Evolutionary conservation across 2,888 invertebrate species (phyloP), one percentile per base, ranked within the genome.

Genomic region (Leptopilina drosophilae): DNA sequence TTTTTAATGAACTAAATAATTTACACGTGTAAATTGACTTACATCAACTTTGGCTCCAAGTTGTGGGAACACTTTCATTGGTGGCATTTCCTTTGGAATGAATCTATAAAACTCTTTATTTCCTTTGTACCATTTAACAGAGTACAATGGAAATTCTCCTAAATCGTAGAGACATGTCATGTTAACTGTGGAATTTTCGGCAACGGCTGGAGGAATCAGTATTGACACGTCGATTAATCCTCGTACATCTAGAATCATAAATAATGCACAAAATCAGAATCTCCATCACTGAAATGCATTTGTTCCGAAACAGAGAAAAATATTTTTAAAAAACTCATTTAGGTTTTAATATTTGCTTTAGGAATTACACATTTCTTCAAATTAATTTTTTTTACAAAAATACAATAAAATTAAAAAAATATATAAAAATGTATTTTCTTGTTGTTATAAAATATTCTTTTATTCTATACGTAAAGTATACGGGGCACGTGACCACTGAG

Each of bases 71-170:
- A 95, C 95, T 85, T 94, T 94, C 40, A 95, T 95, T 85, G 95
- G 95, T 5, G 96, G 96, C 84, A 95, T 92, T 90, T 96, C 96
- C 89, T 96, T 96, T 3, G 96, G 96, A 84, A 96, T 94, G 90
- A 94, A 96, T 90, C 96, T 93, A 93, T 95, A 96, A 93, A 96
- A 96, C 91, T 96, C 96, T 84, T 95, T 94, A 14, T 93, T 89
- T 7, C 96, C 96, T 85, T 96, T 94, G 93, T 96, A 96, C 96
- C 96, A 96, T 92, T 96, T 96, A 84, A 96, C 95, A 79, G 96
- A 95, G 92, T 96, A 96, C 14, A 96, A 92, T 1, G 94, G 94
- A 86, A 96, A 96, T 73, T 94, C 94, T 90, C 95, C 95, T 79
- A 96, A 92, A 91, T 96, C 95, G 93, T 96, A 96, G 85, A 94